Percentiles rank a stretch among this genome's conserved stretches.
These are phyloP conservation scores for Anticlea derivata DNA, from an alignment of 2,888 invertebrate genomes.

Conservation along the genomic window DNA sequence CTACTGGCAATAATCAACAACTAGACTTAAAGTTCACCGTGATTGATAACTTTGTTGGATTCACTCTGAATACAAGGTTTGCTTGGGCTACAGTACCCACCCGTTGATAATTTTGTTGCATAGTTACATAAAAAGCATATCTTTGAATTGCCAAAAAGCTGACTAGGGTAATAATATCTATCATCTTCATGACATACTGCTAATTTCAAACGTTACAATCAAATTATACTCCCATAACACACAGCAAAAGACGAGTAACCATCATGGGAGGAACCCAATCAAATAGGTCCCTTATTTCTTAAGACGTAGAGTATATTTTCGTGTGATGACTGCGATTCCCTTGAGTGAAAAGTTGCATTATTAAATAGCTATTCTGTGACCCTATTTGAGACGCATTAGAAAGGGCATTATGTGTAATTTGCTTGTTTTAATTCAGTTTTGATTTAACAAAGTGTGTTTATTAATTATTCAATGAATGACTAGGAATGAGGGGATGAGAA, in stretches of 20 bases:
- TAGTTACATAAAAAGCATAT: too few species aligned
- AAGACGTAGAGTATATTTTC: constrained; percentile 34
- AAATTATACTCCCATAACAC: constrained; percentile 55
- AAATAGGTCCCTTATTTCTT: constrained; percentile 17
- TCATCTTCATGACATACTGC: constrained; percentile 33
- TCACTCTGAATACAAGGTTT: constrained; percentile 19
- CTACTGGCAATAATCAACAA: constrained; percentile 53
- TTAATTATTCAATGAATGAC: constrained; percentile 69
- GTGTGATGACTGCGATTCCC: constrained; percentile 34
- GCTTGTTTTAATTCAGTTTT: constrained; percentile 80
- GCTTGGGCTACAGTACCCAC: too few species aligned
- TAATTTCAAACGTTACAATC: constrained; percentile 58
- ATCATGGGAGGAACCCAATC: constrained; percentile 52
- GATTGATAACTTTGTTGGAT: constrained; percentile 54
- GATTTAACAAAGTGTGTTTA: constrained; percentile 74
- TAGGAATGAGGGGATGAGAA: constrained; percentile 7
- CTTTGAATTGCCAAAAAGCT: background rate
- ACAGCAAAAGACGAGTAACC: constrained; percentile 62
- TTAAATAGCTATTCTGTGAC: constrained; percentile 73
- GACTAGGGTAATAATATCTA: background rate
- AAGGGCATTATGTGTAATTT: constrained; percentile 72
- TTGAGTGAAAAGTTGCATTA: constrained; percentile 65
- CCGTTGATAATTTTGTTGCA: too few species aligned
- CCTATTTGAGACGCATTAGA: constrained; percentile 75
- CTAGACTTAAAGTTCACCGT: constrained; percentile 30